phyloP scores from a whole-genome alignment of 2,888 invertebrate genomes.

The Drosophila algonquin region DNA sequence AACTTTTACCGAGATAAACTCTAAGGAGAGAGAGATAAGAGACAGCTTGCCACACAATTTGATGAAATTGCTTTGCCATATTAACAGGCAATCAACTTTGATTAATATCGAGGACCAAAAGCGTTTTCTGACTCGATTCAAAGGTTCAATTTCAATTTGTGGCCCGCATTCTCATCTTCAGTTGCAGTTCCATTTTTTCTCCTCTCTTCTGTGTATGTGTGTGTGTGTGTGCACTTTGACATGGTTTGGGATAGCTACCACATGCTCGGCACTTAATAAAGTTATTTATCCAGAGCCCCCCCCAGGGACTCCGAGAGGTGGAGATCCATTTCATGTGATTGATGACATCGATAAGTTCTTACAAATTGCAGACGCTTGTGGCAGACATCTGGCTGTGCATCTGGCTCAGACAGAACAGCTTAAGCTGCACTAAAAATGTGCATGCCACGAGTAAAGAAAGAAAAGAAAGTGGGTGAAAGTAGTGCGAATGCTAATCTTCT shows the following conservation, averaged over 20 bases:
- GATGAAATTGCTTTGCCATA: conserved; percentile 14
- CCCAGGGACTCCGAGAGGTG: conserved; percentile 10
- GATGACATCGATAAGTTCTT: conserved; percentile 82
- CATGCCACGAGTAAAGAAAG: conserved; percentile 13
- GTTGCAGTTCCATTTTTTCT: conserved; percentile 12
- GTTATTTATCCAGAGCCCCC: conserved; percentile 55
- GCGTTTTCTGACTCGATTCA: conserved; percentile 13
- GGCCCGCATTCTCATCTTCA: conserved; percentile 24
- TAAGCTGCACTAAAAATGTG: conserved; percentile 48
- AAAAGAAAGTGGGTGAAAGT: neutral
- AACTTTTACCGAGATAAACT: neutral
- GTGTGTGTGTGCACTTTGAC: conserved; percentile 27
- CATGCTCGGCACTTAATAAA: conserved; percentile 63
- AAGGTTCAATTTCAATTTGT: conserved; percentile 47
- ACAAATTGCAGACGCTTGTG: conserved; percentile 69
- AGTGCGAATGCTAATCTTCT: conserved; percentile 13
- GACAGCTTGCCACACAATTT: conserved; percentile 16
- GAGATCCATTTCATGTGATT: conserved; percentile 62
- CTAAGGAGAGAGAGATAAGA: neutral
- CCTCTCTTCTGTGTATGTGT: neutral
- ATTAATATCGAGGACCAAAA: conserved; percentile 52
- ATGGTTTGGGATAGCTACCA: conserved; percentile 21
- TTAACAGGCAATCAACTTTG: conserved; percentile 44
- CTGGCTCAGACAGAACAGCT: conserved; percentile 6
- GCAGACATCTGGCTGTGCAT: conserved; percentile 16